Evolutionary conservation across 2,797 vertebrate species (phyloP), one percentile per base, ranked within the genome.

Genomic region (Hippocampus kuda): DNA sequence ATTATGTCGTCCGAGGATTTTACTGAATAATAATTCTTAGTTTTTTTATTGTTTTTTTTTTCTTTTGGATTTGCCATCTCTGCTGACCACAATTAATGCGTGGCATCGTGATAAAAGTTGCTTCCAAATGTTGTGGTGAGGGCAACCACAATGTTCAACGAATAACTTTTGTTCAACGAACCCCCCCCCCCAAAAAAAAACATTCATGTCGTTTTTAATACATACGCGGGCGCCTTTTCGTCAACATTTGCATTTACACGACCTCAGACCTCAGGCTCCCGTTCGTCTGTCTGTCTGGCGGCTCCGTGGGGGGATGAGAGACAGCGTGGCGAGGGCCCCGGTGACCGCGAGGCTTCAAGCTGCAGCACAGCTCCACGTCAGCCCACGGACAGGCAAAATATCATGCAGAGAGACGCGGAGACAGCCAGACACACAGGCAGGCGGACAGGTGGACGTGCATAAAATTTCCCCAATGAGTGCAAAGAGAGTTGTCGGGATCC

Each of bases 301-400:
- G 65, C 77, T 0, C 73, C 2, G 70, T 75, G 68, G 80, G 66
- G 46, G 48, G 79, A 84, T 84, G 44, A 49, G 79, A 86, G 84
- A 85, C 84, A 80, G 83, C 73, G 70, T 80, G 84, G 82, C 83
- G 77, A 84, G 86, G 72, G 84, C 78, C 82, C 84, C 68, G 73
- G 70, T 81, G 86, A 86, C 83, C 83, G 73, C 66, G 74, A 87
- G 86, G 83, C 83, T 83, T 73, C 63, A 49, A 72, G 75, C 78
- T 67, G 83, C 78, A 80, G 72, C 83, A 88, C 85, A 87, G 85
- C 83, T 85, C 81, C 56, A 79, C 85, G 86, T 88, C 86, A 88
- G 79, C 38, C 79, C 74, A 71, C 77, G 79, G 79, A 79, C 74
- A 12, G 9, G 18, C 16, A 22, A 6, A 20, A 38, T 38, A 8